A percentile compares a stretch with the other conserved stretches of the same genome.
These are phyloP conservation scores for Polietes domitor DNA, from an alignment of 2,888 invertebrate genomes.

Conservation along the genomic window DNA sequence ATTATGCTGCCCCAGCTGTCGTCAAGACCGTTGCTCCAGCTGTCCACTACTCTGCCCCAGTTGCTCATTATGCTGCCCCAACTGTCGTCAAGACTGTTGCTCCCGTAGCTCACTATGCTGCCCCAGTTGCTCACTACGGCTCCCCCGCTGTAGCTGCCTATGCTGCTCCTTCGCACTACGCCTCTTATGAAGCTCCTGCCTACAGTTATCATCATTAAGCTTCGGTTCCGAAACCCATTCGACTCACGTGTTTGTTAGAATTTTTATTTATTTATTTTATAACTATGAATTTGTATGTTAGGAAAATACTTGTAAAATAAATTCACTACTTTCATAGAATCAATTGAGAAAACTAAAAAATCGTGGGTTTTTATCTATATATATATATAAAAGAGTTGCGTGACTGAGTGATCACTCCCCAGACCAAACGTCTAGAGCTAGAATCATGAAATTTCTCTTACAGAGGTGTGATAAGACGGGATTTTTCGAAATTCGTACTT, in stretches of 20 bases:
- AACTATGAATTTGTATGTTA: background rate
- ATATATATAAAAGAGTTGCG: too few relatives aligned
- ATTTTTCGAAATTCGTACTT: too few relatives aligned
- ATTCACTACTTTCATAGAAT: slow-evolving; percentile 16
- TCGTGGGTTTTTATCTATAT: too few relatives aligned
- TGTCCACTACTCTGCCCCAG: slow-evolving; percentile 47
- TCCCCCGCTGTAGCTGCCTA: slow-evolving; percentile 68
- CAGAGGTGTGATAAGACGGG: too few relatives aligned
- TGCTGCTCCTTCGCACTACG: slow-evolving; percentile 26
- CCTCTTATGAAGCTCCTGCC: slow-evolving; percentile 19
- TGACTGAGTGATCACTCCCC: too few relatives aligned
- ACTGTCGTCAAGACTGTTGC: too few relatives aligned
- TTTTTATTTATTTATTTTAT: slow-evolving; percentile 19
- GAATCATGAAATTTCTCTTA: too few relatives aligned
- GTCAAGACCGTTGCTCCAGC: slow-evolving; percentile 54
- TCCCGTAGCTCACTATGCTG: slow-evolving; percentile 51
- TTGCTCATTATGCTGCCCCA: slow-evolving; percentile 65
- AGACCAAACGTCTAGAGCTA: too few relatives aligned
- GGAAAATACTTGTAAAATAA: slow-evolving; percentile 13
- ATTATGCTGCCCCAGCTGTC: slow-evolving; percentile 45
- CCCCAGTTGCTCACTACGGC: slow-evolving; percentile 65
- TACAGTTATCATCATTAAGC: slow-evolving; percentile 45
- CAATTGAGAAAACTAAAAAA: too few relatives aligned
- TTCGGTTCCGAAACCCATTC: background rate
- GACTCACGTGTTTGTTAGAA: background rate